phyloP scores from a whole-genome alignment of 2,888 invertebrate species.

The Pachliopta kotzebuea region DNA sequence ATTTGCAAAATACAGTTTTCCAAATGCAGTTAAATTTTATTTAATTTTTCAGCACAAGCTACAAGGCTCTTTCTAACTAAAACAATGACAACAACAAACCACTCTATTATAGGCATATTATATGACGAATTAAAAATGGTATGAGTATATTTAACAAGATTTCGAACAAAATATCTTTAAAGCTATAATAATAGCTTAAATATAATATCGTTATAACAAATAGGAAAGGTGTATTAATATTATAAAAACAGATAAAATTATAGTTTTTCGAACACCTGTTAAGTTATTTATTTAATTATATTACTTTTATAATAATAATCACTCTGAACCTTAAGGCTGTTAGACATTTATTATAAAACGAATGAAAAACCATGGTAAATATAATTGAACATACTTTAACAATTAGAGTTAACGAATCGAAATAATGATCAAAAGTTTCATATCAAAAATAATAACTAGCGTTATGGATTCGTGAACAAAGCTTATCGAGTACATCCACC shows the following conservation, averaged over 20 bases:
- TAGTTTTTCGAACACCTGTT: too few species aligned
- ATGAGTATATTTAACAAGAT: neutral
- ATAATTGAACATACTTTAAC: neutral
- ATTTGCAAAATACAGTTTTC: neutral
- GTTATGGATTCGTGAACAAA: neutral
- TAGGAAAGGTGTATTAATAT: neutral
- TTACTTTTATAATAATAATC: neutral
- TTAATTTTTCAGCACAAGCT: neutral
- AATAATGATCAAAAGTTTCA: neutral
- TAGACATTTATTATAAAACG: neutral
- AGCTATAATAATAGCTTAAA: neutral
- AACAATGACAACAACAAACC: neutral
- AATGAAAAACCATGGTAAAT: neutral
- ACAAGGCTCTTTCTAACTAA: too few species aligned
- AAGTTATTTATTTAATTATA: neutral
- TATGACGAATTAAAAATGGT: neutral
- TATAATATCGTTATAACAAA: neutral
- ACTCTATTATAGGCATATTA: neutral
- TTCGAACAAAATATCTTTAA: neutral
- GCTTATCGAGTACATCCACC: constrained; percentile 9
- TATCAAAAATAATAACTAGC: constrained; percentile 13
- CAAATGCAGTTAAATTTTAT: neutral
- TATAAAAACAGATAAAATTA: neutral
- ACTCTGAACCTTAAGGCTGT: neutral
- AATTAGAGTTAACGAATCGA: constrained; percentile 1